phyloP scores from a whole-genome alignment of 2,113 vertebrate species.

The Podarcis raffonei region DNA sequence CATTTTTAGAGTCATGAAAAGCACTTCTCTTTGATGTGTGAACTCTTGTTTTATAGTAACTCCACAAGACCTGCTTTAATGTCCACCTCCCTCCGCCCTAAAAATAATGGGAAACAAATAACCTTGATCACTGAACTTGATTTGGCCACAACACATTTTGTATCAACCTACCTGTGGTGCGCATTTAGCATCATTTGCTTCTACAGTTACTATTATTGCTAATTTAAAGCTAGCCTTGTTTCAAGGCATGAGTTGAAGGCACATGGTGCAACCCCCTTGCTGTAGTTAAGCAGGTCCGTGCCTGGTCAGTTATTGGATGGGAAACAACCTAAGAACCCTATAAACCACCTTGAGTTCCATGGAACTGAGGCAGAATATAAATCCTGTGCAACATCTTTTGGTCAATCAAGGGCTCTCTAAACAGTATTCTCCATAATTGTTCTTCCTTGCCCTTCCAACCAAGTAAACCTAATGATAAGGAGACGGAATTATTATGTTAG shows the following conservation, averaged over 20 bases:
- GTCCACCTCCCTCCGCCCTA: background rate
- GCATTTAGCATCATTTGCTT: rapidly evolving
- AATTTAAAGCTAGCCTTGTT: background rate
- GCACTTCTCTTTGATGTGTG: background rate
- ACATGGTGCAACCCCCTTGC: background rate
- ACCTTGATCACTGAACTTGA: background rate
- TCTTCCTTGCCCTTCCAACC: background rate
- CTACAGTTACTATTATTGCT: background rate
- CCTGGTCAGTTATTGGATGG: background rate
- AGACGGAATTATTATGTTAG: too few species aligned
- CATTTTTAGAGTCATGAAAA: background rate
- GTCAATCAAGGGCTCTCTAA: background rate
- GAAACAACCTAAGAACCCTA: background rate
- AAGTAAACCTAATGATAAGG: background rate
- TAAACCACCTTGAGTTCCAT: background rate
- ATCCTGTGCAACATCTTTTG: background rate
- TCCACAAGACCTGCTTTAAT: slow-evolving; percentile 26
- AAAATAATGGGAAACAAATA: slow-evolving; percentile 29
- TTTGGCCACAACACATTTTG: background rate
- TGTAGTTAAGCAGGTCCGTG: background rate
- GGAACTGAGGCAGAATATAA: background rate
- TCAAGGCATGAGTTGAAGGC: background rate
- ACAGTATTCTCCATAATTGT: background rate
- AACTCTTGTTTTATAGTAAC: slow-evolving; percentile 27
- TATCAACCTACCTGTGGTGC: background rate